phyloP scores from a whole-genome alignment of 2,113 vertebrate genomes.

The Bambusicola thoracicus region DNA sequence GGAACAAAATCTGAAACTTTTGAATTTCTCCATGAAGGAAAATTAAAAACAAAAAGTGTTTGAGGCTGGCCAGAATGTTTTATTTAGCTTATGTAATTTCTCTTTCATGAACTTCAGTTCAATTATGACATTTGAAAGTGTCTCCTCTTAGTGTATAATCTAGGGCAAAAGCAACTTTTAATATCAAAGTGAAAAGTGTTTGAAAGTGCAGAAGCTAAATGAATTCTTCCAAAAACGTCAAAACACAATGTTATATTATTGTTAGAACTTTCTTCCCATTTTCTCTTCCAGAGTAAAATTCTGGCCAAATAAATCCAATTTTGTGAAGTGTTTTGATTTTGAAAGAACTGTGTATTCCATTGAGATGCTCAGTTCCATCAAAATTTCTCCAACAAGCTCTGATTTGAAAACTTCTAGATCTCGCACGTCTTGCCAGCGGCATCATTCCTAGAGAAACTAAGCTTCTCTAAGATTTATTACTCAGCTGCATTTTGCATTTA shows the following conservation, averaged over 20 bases:
- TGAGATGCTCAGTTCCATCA: neutral
- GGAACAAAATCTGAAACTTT: slow-evolving; percentile 29
- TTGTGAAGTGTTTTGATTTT: slow-evolving; percentile 8
- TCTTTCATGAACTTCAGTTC: slow-evolving; percentile 3
- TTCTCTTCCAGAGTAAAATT: slow-evolving; percentile 41
- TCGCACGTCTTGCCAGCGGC: slow-evolving; percentile 51
- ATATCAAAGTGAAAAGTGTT: slow-evolving; percentile 16
- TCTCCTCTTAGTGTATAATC: neutral
- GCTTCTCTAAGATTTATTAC: slow-evolving; percentile 63
- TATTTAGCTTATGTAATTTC: slow-evolving; percentile 45
- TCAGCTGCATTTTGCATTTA: slow-evolving; percentile 60
- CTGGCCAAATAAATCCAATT: slow-evolving; percentile 14
- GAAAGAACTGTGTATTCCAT: slow-evolving; percentile 16
- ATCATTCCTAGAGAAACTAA: slow-evolving; percentile 67
- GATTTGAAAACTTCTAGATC: slow-evolving; percentile 52
- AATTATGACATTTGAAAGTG: slow-evolving; percentile 31
- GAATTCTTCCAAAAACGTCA: slow-evolving; percentile 17
- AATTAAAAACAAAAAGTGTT: slow-evolving; percentile 48
- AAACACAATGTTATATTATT: neutral
- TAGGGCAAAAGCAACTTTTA: slow-evolving; percentile 19
- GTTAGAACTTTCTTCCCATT: slow-evolving; percentile 9
- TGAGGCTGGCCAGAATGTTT: slow-evolving; percentile 42
- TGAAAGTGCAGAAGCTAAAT: slow-evolving; percentile 26
- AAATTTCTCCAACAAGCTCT: slow-evolving; percentile 12
- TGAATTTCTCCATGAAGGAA: slow-evolving; percentile 40